phyloP scores from a whole-genome alignment of 2,888 invertebrate genomes.

The Athetis lepigone region DNA sequence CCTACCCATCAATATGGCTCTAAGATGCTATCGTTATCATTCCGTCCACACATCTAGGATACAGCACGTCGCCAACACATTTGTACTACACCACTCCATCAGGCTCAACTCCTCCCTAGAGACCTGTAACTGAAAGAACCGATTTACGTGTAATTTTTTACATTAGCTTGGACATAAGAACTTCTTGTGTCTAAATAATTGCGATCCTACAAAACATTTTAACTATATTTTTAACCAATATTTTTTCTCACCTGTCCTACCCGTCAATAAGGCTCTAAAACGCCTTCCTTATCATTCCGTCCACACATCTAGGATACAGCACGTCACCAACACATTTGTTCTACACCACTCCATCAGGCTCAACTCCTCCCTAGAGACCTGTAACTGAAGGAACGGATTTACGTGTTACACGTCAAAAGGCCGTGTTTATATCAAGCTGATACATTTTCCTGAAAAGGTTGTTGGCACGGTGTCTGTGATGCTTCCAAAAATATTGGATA shows the following conservation, averaged over 20 bases:
- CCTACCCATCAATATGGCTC: not conserved
- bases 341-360: conserved; percentile 49
- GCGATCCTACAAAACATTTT: too few species aligned
- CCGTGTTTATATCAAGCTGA: conserved; percentile 28
- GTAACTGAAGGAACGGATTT: conserved; percentile 21
- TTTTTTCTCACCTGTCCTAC: not conserved
- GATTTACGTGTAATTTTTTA: conserved; percentile 26
- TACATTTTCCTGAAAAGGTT: conserved; percentile 13
- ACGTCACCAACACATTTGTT: conserved; percentile 43
- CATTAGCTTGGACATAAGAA: too few species aligned
- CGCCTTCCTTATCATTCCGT: not conserved
- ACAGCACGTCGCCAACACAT: conserved; percentile 41
- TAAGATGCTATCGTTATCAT: not conserved
- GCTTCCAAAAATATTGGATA: conserved; percentile 4
- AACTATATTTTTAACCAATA: too few species aligned
- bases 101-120: conserved; percentile 39
- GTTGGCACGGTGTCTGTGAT: conserved; percentile 30
- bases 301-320: conserved; percentile 1
- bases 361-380: conserved; percentile 26
- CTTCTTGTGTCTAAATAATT: too few species aligned
- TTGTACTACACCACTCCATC: conserved; percentile 45
- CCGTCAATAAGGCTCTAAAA: not conserved
- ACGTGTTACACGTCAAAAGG: conserved; percentile 20
- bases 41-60: not conserved
- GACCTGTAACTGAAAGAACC: conserved; percentile 19